Percentiles rank a stretch among this genome's conserved stretches.
These are phyloP conservation scores for Amphiprion clarkii DNA, from an alignment of 2,797 vertebrate species.

Conservation along the genomic window DNA sequence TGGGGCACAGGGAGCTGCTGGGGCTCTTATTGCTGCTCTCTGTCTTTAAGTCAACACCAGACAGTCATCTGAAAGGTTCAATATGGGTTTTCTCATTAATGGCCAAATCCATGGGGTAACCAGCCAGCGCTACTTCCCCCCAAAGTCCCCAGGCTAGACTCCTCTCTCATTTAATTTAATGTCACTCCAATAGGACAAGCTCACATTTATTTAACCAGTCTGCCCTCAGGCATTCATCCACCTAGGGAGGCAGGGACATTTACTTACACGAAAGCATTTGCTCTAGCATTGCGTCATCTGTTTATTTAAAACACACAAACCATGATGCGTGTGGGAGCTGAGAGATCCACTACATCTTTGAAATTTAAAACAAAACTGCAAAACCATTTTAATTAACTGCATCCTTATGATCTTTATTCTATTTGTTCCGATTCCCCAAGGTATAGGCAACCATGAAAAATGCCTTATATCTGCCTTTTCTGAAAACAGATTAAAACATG, in stretches of 20 bases:
- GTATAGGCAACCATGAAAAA: slow-evolving; percentile 74
- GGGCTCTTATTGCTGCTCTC: slow-evolving; percentile 78
- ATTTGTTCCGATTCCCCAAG: slow-evolving; percentile 78
- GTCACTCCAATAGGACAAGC: slow-evolving; percentile 89
- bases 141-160: slow-evolving; percentile 80
- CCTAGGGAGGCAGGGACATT: slow-evolving; percentile 85
- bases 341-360: slow-evolving; percentile 70
- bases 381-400: slow-evolving; percentile 80
- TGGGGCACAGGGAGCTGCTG: slow-evolving; percentile 72
- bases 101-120: slow-evolving; percentile 84
- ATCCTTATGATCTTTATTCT: slow-evolving; percentile 83
- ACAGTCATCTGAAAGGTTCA: slow-evolving; percentile 84
- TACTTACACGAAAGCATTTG: slow-evolving; percentile 82
- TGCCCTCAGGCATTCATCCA: slow-evolving; percentile 77
- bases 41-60: slow-evolving; percentile 85
- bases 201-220: slow-evolving; percentile 87
- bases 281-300: slow-evolving; percentile 78
- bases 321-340: slow-evolving; percentile 51
- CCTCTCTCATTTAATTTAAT: slow-evolving; percentile 89
- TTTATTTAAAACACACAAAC: slow-evolving; percentile 78
- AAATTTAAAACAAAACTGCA: slow-evolving; percentile 48
- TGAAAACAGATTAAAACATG: slow-evolving; percentile 80
- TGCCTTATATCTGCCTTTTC: slow-evolving; percentile 74
- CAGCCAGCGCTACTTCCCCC: slow-evolving; percentile 60
- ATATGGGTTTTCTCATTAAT: slow-evolving; percentile 88